Conservation (phyloP, 2,113 vertebrate species). For the Crotophaga sulcirostris region DNA sequence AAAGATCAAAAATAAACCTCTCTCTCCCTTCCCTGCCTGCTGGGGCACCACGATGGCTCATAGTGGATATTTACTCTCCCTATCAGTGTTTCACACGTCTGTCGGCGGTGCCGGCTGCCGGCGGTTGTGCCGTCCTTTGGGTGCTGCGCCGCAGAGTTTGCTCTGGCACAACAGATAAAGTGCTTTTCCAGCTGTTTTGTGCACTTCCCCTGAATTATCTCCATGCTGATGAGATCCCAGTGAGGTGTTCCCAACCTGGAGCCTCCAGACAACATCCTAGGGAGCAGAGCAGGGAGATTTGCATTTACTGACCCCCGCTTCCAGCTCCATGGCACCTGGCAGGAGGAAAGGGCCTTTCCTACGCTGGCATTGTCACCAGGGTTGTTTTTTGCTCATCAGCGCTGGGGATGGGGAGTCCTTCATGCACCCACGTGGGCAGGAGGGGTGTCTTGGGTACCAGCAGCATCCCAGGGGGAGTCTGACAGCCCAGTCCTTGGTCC, state of each 20-base stretch:
- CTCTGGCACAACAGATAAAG: neutral
- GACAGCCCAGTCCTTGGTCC: neutral
- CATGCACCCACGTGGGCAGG: rapidly evolving
- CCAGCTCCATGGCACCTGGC: neutral
- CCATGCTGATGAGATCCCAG: neutral
- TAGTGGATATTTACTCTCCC: neutral
- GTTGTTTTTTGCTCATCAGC: neutral
- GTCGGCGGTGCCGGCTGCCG: neutral
- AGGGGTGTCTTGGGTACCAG: rapidly evolving
- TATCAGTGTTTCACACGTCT: rapidly evolving
- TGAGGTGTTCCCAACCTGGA: neutral
- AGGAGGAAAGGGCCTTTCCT: neutral
- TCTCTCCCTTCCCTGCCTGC: neutral
- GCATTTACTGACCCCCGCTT: rapidly evolving
- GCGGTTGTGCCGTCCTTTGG: neutral
- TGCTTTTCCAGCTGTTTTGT: neutral
- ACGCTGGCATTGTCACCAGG: neutral
- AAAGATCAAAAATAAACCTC: neutral
- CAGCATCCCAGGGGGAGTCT: neutral
- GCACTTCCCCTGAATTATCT: neutral
- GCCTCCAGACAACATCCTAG: neutral
- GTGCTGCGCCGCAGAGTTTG: neutral
- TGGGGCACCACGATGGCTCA: neutral
- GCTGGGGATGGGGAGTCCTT: neutral
- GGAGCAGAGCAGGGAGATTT: neutral